Conservation (phyloP, 2,113 vertebrate species). For the Camelus dromedarius region DNA sequence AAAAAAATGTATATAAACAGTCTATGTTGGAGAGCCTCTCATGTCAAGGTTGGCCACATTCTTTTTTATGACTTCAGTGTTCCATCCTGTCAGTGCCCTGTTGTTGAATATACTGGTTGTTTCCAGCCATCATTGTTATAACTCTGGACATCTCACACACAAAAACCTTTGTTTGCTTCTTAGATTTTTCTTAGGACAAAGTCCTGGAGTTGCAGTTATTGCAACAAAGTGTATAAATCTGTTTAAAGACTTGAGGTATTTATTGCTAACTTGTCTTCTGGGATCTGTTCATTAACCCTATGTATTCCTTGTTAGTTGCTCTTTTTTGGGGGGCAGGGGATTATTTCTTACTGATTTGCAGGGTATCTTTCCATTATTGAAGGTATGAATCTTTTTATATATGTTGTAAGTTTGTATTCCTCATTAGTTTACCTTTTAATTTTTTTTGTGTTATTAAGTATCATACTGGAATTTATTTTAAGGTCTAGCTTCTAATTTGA, state of each 20-base stretch:
- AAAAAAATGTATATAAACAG: too few relatives aligned
- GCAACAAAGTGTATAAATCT: slow-evolving; percentile 46
- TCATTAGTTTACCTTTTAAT: background rate
- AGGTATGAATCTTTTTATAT: background rate
- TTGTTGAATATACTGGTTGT: background rate
- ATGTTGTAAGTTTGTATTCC: background rate
- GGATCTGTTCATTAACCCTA: background rate
- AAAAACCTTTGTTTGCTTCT: slow-evolving; percentile 54
- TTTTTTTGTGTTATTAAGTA: background rate
- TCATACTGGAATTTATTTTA: background rate
- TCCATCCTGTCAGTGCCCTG: background rate
- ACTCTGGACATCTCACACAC: background rate
- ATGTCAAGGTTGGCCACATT: background rate
- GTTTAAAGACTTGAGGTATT: background rate
- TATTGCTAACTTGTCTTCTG: background rate
- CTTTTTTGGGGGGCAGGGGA: background rate
- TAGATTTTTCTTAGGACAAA: slow-evolving; percentile 46
- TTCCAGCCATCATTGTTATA: background rate
- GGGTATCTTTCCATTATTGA: slow-evolving; percentile 5
- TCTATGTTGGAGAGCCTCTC: background rate
- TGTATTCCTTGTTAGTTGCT: background rate
- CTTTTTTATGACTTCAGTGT: background rate
- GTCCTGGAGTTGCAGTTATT: slow-evolving; percentile 21
- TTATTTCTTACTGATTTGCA: background rate
- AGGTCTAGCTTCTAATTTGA: slow-evolving; percentile 20